Percentiles rank a stretch among this genome's conserved stretches.
These are phyloP conservation scores for Copsychus sechellarum DNA, from an alignment of 2,113 vertebrate species.

Conservation along the genomic window DNA sequence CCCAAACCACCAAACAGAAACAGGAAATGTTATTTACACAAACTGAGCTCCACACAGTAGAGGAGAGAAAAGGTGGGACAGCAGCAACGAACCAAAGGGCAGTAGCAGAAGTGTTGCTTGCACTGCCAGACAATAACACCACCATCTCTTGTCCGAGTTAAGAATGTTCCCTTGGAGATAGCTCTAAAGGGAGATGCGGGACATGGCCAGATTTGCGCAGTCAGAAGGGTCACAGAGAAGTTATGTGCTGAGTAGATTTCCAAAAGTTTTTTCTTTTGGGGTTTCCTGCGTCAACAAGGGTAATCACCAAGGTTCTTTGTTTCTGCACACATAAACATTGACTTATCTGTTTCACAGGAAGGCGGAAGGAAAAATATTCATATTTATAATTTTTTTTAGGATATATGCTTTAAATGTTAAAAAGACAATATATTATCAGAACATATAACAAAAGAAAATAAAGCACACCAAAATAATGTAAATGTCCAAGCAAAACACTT, in stretches of 20 bases:
- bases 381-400: neutral
- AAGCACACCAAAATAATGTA: neutral
- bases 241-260: neutral
- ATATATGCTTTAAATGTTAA: neutral
- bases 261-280: neutral
- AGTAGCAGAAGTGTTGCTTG: fast-evolving
- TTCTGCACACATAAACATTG: neutral
- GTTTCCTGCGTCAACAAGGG: neutral
- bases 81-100: neutral
- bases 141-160: neutral
- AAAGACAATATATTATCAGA: neutral
- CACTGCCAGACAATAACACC: fast-evolving
- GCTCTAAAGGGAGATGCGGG: neutral
- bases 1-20: neutral
- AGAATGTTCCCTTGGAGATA: fast-evolving
- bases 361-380: neutral
- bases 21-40: neutral
- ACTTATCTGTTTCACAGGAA: neutral
- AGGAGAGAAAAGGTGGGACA: neutral
- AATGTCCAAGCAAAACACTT: neutral
- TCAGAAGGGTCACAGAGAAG: neutral
- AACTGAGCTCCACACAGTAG: neutral
- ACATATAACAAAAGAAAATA: neutral
- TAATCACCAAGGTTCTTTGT: fast-evolving
- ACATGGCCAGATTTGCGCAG: neutral